A percentile compares a stretch with the other conserved stretches of the same genome.
phyloP scores from a whole-genome alignment of 2,113 vertebrate species.

The Lophius piscatorius region DNA sequence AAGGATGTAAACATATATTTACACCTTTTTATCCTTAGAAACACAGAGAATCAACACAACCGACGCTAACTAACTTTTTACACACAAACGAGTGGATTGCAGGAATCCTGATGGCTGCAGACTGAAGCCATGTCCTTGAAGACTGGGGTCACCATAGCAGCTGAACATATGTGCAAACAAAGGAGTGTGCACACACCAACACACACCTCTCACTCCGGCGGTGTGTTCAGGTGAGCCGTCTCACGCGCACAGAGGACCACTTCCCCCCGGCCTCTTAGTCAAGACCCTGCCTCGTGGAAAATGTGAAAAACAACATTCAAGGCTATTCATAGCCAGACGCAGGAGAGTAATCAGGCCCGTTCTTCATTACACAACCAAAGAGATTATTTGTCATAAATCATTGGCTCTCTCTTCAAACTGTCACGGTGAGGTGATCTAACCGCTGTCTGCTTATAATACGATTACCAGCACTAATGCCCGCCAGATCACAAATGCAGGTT shows the following conservation, averaged over 20 bases:
- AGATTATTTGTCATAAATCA: conserved; percentile 7
- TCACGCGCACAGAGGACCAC: neutral
- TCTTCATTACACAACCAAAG: neutral
- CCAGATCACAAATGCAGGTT: conserved; percentile 3
- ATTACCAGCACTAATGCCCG: neutral
- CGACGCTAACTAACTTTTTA: neutral
- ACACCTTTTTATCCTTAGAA: neutral
- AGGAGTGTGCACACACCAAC: neutral
- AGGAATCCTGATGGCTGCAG: neutral
- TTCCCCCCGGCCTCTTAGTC: neutral
- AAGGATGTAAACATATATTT: neutral
- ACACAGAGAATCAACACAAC: neutral
- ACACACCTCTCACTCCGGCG: neutral
- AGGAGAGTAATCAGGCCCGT: neutral
- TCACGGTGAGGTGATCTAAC: neutral
- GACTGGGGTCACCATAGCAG: conserved; percentile 55
- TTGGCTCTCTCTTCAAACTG: neutral
- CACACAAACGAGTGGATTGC: too few relatives aligned
- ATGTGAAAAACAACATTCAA: neutral
- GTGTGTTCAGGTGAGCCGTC: conserved; percentile 12
- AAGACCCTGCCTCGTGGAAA: neutral
- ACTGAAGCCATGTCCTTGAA: conserved; percentile 61
- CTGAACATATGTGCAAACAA: conserved; percentile 23
- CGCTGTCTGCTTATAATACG: too few relatives aligned
- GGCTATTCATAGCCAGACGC: neutral